Evolutionary conservation across 92 coral and sea anemone species (phyloP).

Genomic region (Metridium senile): DNA sequence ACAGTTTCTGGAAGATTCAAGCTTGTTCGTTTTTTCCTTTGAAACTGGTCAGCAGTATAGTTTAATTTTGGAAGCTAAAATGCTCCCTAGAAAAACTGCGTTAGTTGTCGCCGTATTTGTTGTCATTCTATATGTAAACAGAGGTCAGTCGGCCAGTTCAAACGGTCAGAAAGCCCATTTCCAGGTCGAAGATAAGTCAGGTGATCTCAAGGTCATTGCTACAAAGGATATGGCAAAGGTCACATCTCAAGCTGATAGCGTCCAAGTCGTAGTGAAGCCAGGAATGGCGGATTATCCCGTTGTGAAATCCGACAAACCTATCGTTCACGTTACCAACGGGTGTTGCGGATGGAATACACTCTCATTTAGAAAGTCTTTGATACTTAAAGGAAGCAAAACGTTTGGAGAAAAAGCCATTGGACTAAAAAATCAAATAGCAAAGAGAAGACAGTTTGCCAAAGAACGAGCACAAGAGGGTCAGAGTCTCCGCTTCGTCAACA

Average conservation of each 20-base stretch:
- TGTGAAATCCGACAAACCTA: conserved; percentile 81
- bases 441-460: neutral
- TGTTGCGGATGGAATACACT: conserved; percentile 60
- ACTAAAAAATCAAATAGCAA: neutral
- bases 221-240: conserved; percentile 85
- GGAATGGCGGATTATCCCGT: conserved; percentile 94
- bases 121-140: neutral
- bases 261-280: conserved; percentile 91
- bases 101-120: neutral
- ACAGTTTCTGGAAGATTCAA: too few species aligned
- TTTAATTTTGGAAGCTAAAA: too few species aligned
- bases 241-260: conserved; percentile 89
- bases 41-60: too few species aligned
- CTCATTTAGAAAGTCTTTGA: conserved; percentile 45
- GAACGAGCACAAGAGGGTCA: neutral
- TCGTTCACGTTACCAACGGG: conserved; percentile 78
- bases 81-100: too few species aligned
- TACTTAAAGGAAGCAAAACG: neutral
- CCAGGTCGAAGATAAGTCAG: conserved; percentile 97
- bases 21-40: neutral
- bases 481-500: neutral
- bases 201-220: conserved; percentile 83
- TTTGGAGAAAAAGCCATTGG: neutral
- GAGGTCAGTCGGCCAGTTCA: conserved; percentile 44
- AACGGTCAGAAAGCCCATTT: conserved; percentile 97